Evolutionary conservation across 1,140 invertebrate species (phyloP), one percentile per base, ranked within the genome.

Genomic region (Zaprionus kolodkinae): DNA sequence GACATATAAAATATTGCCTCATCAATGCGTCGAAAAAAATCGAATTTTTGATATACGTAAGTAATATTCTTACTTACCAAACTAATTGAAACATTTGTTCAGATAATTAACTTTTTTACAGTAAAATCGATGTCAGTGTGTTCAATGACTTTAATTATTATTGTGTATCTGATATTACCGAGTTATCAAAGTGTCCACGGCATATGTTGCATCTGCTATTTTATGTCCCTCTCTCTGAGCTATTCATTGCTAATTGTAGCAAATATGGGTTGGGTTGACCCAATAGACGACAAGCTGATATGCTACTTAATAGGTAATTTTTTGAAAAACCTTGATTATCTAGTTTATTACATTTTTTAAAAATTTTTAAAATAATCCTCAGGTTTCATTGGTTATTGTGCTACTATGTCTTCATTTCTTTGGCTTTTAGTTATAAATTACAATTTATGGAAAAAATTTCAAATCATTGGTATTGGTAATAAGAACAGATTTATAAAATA

Each of bases 381-480:
- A 83, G 95, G 95, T 3, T 94, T 95, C 70, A 93, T 94, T 76
- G 93, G 95, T 21, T 96, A 96, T 91, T 96, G 95, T 92, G 94
- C 94, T 56, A 95, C 96, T 83, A 93, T 96, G 74, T 93, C 94
- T 2, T 95, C 95, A 62, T 96, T 96, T 89, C 95, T 95, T 66
- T 97, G 96, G 96, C 95, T 96, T 75, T 95, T 95, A 79, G 94
- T 96, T 7, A 96, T 96, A 93, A 95, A 96, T 70, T 95, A 95
- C 75, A 96, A 97, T 83, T 94, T 96, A 50, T 96, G 95, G 94
- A 94, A 94, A 80, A 96, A 96, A 60, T 95, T 63, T 25, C 55
- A 75, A 91, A 90, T 45, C 74, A 9, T 85, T 62, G 92, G 91
- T n/a, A 40, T 66, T 59, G 13, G 9, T 25, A 81, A 9, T 76